phyloP scores from a whole-genome alignment of 1,140 invertebrate genomes.

The Drosophila sechellia region DNA sequence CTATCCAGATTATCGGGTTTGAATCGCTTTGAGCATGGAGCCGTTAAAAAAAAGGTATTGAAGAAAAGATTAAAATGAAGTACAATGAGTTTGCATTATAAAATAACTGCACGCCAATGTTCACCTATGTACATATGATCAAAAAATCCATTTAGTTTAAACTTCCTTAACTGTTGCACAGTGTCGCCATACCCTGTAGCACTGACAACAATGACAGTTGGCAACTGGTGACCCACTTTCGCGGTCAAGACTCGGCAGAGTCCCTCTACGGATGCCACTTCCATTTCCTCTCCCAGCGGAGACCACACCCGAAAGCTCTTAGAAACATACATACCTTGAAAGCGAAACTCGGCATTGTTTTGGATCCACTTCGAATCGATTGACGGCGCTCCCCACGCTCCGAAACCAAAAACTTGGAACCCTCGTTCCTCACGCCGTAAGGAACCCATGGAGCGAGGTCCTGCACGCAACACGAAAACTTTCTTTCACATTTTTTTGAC shows the following conservation, averaged over 20 bases:
- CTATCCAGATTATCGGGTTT: not conserved
- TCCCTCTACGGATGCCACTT: not conserved
- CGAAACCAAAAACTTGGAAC: conserved; percentile 2
- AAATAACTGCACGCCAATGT: too few species aligned
- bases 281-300: conserved; percentile 1
- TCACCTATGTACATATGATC: too few species aligned
- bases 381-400: conserved; percentile 16
- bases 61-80: too few species aligned
- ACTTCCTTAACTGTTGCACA: conserved; percentile 13
- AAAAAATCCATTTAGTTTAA: too few species aligned
- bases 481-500: conserved; percentile 77
- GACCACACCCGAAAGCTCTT: conserved; percentile 33
- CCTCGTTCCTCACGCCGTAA: not conserved
- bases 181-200: not conserved
- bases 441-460: conserved; percentile 43
- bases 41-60: too few species aligned
- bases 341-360: conserved; percentile 43
- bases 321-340: conserved; percentile 29
- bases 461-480: conserved; percentile 80
- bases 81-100: too few species aligned
- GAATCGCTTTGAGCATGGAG: not conserved
- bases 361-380: conserved; percentile 46
- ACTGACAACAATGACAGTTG: conserved; percentile 7
- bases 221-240: conserved; percentile 73
- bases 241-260: conserved; percentile 3